These are phyloP conservation scores for Nothoprocta pentlandii DNA, from an alignment of 2,113 vertebrate species.

Conservation along the genomic window DNA sequence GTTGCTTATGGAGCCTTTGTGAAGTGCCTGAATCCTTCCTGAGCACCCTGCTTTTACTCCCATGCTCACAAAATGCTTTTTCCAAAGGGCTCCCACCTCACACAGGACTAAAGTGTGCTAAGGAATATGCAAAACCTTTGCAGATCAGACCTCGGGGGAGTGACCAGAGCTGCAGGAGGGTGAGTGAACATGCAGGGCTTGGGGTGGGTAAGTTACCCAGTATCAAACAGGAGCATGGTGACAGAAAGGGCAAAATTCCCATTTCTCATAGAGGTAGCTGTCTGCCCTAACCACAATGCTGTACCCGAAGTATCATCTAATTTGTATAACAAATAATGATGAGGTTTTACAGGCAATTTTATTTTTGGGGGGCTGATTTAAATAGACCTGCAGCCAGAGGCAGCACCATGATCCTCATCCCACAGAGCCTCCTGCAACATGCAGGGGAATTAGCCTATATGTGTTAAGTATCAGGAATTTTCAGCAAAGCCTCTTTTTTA, in stretches of 20 bases:
- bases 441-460: background rate
- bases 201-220: background rate
- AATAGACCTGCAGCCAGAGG: background rate
- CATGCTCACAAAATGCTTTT: background rate
- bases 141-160: conserved; percentile 26
- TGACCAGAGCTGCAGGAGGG: background rate
- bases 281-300: background rate
- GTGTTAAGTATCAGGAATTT: background rate
- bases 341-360: background rate
- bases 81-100: background rate
- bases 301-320: accelerated
- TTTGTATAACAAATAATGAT: accelerated
- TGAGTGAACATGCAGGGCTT: accelerated
- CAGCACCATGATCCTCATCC: background rate
- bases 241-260: background rate
- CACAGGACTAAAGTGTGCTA: background rate
- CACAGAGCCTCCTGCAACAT: background rate
- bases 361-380: background rate
- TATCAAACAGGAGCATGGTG: accelerated
- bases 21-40: background rate
- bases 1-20: background rate
- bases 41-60: background rate
- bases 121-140: background rate
- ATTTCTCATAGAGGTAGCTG: background rate
- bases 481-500: background rate